Conservation (phyloP, 30 jellyfish, hydroid and myxozoan genomes). For the Morbakka virulenta region DNA sequence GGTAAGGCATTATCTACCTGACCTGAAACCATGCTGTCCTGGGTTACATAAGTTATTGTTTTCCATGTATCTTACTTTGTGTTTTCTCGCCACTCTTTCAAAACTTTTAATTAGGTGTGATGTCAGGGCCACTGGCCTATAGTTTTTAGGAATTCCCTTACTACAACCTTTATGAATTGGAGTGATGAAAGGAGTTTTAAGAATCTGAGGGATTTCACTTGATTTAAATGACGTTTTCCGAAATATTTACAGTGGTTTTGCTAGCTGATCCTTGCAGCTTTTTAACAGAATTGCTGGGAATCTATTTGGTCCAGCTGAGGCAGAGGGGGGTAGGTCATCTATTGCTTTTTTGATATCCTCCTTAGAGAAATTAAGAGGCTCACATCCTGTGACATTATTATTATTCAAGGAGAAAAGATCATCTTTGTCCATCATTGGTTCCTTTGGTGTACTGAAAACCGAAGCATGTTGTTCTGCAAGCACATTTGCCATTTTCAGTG, state of each 20-base stretch:
- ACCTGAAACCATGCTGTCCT: slow-evolving; percentile 11
- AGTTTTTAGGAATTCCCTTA: not conserved
- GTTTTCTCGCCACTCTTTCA: not conserved
- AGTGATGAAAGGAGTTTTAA: not conserved
- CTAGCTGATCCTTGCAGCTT: not conserved
- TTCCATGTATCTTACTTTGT: too few relatives aligned
- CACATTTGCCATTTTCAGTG: not conserved
- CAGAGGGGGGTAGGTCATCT: not conserved
- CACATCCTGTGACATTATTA: not conserved
- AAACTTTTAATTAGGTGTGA: slow-evolving; percentile 8
- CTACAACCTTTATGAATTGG: not conserved
- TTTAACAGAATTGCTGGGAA: slow-evolving; percentile 14
- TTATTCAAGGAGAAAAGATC: not conserved
- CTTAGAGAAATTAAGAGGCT: not conserved
- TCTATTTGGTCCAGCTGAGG: slow-evolving; percentile 5
- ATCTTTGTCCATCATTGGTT: too few relatives aligned
- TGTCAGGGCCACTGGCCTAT: slow-evolving; percentile 23
- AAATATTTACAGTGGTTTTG: not conserved
- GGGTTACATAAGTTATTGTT: not conserved
- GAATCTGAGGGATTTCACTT: not conserved
- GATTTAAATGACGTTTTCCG: not conserved
- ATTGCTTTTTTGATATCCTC: not conserved
- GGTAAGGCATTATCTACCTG: slow-evolving; percentile 18
- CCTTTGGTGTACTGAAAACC: slow-evolving; percentile 13
- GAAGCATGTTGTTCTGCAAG: not conserved